Percentiles rank a stretch among this genome's conserved stretches.
These are phyloP conservation scores for Varanus salvator DNA, from an alignment of 2,113 vertebrate genomes.

Conservation along the genomic window DNA sequence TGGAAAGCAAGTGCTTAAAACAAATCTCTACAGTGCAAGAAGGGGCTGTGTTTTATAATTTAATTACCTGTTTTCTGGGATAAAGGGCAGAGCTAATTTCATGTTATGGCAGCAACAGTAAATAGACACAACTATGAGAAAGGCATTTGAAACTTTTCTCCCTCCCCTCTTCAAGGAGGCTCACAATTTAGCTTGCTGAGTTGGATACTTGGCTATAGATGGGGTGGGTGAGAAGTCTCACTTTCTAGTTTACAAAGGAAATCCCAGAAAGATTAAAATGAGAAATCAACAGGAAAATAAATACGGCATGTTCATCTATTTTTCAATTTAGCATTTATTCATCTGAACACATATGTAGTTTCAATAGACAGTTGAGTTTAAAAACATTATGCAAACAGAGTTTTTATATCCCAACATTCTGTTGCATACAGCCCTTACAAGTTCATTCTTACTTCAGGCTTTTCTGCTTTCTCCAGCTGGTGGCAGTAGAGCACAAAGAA, in stretches of 20 bases:
- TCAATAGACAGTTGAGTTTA: slow-evolving; percentile 59
- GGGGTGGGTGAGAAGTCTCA: too few species aligned
- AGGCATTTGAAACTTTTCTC: background rate
- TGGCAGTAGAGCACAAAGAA: slow-evolving; percentile 54
- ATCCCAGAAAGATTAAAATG: slow-evolving; percentile 29
- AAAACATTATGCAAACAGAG: slow-evolving; percentile 27
- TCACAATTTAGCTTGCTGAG: background rate
- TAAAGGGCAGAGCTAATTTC: background rate
- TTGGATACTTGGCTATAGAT: background rate
- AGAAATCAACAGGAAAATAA: slow-evolving; percentile 46
- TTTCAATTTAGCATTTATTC: slow-evolving; percentile 37
- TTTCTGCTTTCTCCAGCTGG: slow-evolving; percentile 36
- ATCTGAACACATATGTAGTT: slow-evolving; percentile 44
- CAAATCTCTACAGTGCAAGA: too few species aligned
- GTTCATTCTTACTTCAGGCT: background rate
- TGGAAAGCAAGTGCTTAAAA: too few species aligned
- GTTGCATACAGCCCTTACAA: background rate
- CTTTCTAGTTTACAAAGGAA: background rate
- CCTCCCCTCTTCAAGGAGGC: background rate
- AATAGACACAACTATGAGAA: background rate
- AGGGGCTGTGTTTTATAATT: background rate
- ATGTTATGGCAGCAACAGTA: background rate
- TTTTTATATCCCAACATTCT: slow-evolving; percentile 12
- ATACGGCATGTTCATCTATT: slow-evolving; percentile 11
- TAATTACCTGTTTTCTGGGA: background rate